Base-by-base conservation (phyloP, 2,888 invertebrate genomes). In the Atherix ibis region DNA sequence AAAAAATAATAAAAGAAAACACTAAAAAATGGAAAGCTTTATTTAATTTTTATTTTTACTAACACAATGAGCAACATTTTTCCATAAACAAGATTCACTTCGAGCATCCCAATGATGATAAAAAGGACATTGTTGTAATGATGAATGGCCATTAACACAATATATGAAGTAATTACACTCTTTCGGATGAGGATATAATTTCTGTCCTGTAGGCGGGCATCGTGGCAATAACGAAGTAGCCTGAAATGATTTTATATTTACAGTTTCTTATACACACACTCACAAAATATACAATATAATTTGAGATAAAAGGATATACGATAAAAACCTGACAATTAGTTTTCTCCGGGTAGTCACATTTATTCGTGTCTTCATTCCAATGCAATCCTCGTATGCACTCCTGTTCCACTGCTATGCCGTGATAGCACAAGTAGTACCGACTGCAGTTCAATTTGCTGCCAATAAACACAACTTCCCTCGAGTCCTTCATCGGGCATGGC, bases 101-200 rank as follows among this genome's bases (percentile, higher is more conserved):
- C 46, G 40, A 13, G 56, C 43, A 43, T 58, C 58, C 36, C 53
- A 58, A 37, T 48, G 46, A 38, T 56, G 49, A 32, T 52, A 58
- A 36, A 57, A 58, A 5, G 58, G 58, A 34, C 58, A 58, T 32
- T 54, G 53, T 31, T 58, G 58, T 24, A 58, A 34, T 3, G 52
- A 50, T n/a, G 52, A 51, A 40, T 52, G 49, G 2, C 58, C 58
- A 31, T 58, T 53, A 3, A 57, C 48, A 34, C 58, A 58, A 32
- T 52, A 56, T 17, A 58, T 55, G 33, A 58, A 58, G 35, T 50
- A 55, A 18, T 54, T 50, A 34, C 58, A 58, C 18, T 54, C 51
- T 10, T 46, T 41, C 46, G 56, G 55, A 39, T 58, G 57, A 1
- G 58, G 54, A 41, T 51, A 54, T 18, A 58, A 12, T 6, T 25